Base-by-base conservation (phyloP, 2,113 vertebrate genomes). In the Oriolus oriolus region DNA sequence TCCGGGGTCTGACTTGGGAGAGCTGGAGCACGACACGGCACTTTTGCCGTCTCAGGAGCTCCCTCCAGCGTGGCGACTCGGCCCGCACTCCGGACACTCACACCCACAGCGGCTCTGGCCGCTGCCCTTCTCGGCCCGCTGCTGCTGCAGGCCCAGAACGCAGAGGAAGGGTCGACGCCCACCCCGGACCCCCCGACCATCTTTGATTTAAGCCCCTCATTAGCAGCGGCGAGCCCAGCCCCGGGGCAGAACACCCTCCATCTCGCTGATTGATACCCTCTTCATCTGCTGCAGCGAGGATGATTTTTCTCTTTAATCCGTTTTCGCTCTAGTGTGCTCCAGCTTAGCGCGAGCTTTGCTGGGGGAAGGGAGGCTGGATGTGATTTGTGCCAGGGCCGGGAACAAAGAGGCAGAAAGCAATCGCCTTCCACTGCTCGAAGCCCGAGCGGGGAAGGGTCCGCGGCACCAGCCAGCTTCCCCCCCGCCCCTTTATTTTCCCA, bases 281-380 rank as follows among this genome's bases (percentile, higher is more conserved):
- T 30, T 79, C 91, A 70, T 74, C 83, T 11, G 42, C 83, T 26
- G 88, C 83, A 4, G 14, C 49, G 21, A 65, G 71, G 80, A 63
- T 70, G 83, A 47, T 70, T 95, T 96, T 95, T 84, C 89, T 84
- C 63, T 81, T 88, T 95, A 96, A 95, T 95, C 93, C 27, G 10
- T 94, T 95, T 90, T 78, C 1, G 10, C 44, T 59, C 50, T 56
- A 13, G 59, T 3, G 3, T 59, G 60, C 59, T 93, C 88, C 79
- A 90, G 85, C 59, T 94, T 84, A 93, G 69, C 1, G 1, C 0
- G 3, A 61, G 94, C 79, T 83, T 83, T 81, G 71, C 88, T 80
- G 95, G 94, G 89, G 95, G 88, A 90, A 92, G 92, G 88, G 90
- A 95, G 28, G 33, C 47, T 66, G 81, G 31, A 19, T 80, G 63